phyloP scores from a whole-genome alignment of 2,888 invertebrate genomes.

The Drosophila cognata region DNA sequence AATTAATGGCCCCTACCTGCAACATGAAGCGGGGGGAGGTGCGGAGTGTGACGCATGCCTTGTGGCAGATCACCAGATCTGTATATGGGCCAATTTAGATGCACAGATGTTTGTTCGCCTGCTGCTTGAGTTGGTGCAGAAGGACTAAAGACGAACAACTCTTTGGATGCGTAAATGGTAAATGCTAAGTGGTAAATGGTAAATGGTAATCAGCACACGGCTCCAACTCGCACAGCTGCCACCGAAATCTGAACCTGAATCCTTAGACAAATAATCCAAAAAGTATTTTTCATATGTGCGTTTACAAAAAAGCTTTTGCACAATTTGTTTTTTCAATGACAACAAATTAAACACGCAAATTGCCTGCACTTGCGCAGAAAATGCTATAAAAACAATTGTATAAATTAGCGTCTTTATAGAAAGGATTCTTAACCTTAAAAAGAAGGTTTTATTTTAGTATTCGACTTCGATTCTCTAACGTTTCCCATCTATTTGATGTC shows the following conservation, averaged over 20 bases:
- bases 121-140: constrained; percentile 53
- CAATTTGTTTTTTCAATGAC: too few species aligned
- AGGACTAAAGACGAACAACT: constrained; percentile 17
- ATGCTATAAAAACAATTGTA: too few species aligned
- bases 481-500: background rate
- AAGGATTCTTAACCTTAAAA: background rate
- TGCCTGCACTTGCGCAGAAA: too few species aligned
- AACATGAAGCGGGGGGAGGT: background rate
- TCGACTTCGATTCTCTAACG: background rate
- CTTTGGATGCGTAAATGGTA: constrained; percentile 1
- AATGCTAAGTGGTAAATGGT: background rate
- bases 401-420: too few species aligned
- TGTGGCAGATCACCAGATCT: constrained; percentile 30
- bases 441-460: background rate
- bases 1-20: constrained; percentile 63
- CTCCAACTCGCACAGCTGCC: constrained; percentile 58
- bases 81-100: constrained; percentile 77
- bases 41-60: constrained; percentile 5
- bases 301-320: background rate
- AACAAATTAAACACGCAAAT: too few species aligned
- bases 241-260: constrained; percentile 20
- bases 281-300: background rate
- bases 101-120: constrained; percentile 59
- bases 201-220: constrained; percentile 29
- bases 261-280: background rate